Evolutionary conservation across 1,140 invertebrate genomes (phyloP).

Genomic region (Brachionus paranguensis): DNA sequence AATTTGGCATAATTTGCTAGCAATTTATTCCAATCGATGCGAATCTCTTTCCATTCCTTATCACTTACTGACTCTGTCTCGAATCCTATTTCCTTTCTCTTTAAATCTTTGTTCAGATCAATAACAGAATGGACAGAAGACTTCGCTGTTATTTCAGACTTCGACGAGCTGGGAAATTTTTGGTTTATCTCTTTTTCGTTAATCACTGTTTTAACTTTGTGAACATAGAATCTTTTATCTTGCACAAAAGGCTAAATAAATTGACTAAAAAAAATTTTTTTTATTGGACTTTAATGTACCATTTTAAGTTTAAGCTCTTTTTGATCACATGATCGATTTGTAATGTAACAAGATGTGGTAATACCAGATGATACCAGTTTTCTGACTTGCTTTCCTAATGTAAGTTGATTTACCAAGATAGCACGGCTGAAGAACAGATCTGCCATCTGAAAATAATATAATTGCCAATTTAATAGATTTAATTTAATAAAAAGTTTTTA

Average conservation of each 20-base stretch:
- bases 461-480: too few relatives aligned
- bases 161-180: not conserved
- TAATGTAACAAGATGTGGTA: not conserved
- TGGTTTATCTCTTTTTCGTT: not conserved
- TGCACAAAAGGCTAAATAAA: not conserved
- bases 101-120: not conserved
- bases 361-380: not conserved
- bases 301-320: not conserved
- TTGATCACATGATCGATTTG: not conserved
- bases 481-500: not conserved
- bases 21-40: constrained; percentile 1
- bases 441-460: not conserved
- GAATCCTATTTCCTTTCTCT: constrained; percentile 16
- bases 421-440: not conserved
- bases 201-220: not conserved
- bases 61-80: constrained; percentile 16
- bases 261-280: not conserved
- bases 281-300: not conserved
- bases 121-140: not conserved
- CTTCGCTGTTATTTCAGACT: not conserved
- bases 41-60: constrained; percentile 32
- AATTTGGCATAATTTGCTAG: constrained; percentile 29
- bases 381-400: not conserved
- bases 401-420: not conserved
- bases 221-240: not conserved